Conservation (phyloP, 2,888 invertebrate species). For the Silvanus unidentatus region DNA sequence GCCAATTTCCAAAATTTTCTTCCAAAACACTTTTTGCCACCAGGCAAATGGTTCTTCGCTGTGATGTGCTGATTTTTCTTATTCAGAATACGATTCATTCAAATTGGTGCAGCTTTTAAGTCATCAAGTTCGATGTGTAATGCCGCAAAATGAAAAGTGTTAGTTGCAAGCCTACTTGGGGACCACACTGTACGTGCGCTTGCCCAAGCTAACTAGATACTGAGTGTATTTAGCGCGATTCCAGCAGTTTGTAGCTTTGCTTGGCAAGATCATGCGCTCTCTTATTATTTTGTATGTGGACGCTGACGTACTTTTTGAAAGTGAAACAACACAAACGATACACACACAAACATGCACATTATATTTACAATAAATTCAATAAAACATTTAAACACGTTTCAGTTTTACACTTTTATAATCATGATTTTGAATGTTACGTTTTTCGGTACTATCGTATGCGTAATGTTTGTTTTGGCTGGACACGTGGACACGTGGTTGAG, state of each 20-base stretch:
- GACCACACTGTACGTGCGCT: constrained; percentile 45
- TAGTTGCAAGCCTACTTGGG: constrained; percentile 37
- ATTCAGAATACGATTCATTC: too few species aligned
- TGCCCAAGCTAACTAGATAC: constrained; percentile 46
- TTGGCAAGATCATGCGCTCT: constrained; percentile 39
- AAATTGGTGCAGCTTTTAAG: too few species aligned
- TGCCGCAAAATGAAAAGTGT: too few species aligned
- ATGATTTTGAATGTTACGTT: constrained; percentile 40
- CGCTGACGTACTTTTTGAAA: constrained; percentile 47
- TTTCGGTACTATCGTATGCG: constrained; percentile 14
- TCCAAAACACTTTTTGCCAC: too few species aligned
- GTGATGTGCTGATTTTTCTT: too few species aligned
- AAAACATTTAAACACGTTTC: constrained; percentile 22
- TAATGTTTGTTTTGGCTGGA: constrained; percentile 9
- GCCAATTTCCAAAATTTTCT: too few species aligned
- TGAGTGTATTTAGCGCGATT: constrained; percentile 39
- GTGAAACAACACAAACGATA: constrained; percentile 40
- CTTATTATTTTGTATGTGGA: constrained; percentile 13
- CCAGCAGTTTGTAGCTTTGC: constrained; percentile 39
- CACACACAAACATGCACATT: too few species aligned
- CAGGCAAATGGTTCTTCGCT: too few species aligned
- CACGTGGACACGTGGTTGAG: constrained; percentile 4
- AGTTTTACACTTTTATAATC: constrained; percentile 40
- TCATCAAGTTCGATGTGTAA: too few species aligned
- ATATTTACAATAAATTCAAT: too few species aligned